Conservation (phyloP, 2,888 invertebrate species). For the Andrena hattorfiana region DNA sequence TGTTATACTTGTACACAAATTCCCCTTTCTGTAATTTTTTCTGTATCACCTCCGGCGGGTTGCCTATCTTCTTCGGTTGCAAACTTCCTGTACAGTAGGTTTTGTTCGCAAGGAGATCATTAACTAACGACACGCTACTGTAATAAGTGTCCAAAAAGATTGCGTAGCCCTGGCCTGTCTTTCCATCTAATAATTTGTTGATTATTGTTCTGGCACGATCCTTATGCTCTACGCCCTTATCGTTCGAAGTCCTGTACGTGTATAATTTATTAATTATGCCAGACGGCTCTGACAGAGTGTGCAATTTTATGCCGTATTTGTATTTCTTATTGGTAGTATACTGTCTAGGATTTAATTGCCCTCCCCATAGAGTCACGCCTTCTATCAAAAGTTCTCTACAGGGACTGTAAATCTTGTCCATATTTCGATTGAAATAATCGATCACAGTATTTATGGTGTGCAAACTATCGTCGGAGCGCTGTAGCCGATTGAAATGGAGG, state of each 20-base stretch:
- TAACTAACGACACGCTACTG: not conserved
- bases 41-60: conserved; percentile 3
- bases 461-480: not conserved
- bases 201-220: not conserved
- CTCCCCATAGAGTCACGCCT: not conserved
- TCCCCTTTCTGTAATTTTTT: not conserved
- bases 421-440: conserved; percentile 17
- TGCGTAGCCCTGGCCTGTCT: not conserved
- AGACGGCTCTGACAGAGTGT: not conserved
- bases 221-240: not conserved
- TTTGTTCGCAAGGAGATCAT: not conserved
- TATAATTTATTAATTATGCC: conserved; percentile 14
- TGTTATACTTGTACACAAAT: conserved; percentile 2
- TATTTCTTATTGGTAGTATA: not conserved
- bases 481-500: conserved; percentile 1
- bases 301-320: not conserved
- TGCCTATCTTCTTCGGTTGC: not conserved
- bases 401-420: conserved; percentile 2
- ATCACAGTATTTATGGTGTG: not conserved
- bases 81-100: conserved; percentile 19
- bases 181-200: conserved; percentile 9
- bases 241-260: not conserved
- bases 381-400: conserved; percentile 12
- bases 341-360: not conserved
- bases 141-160: conserved; percentile 5